A percentile compares a stretch with the other conserved stretches of the same genome.
These are phyloP conservation scores for Scaptomyza pallida DNA, from an alignment of 1,140 invertebrate genomes.

Conservation along the genomic window DNA sequence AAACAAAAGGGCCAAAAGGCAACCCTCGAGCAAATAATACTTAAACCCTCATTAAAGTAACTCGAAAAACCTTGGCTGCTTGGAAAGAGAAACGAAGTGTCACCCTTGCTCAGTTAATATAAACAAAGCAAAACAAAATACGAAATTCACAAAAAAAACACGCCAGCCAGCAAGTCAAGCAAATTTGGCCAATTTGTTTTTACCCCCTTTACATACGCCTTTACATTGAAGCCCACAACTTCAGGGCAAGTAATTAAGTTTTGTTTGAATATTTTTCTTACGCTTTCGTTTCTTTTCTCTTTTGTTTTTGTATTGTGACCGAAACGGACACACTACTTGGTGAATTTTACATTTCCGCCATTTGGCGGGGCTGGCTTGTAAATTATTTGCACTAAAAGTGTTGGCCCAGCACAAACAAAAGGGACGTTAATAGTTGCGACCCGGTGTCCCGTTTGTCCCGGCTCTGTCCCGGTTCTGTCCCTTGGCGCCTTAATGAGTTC, in stretches of 20 bases:
- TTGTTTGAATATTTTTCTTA: conserved; percentile 76
- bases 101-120: conserved; percentile 78
- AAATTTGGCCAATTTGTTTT: conserved; percentile 78
- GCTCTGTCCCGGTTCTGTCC: no score
- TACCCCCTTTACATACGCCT: not conserved
- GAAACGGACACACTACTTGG: conserved; percentile 70
- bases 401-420: conserved; percentile 55
- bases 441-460: not conserved
- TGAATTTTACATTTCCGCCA: conserved; percentile 44
- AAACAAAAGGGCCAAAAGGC: conserved; percentile 75
- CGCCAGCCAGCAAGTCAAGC: conserved; percentile 72
- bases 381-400: conserved; percentile 63
- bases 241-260: conserved; percentile 72
- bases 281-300: conserved; percentile 21
- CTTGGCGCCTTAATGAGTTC: conserved; percentile 58
- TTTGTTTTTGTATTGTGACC: conserved; percentile 17
- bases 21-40: conserved; percentile 80
- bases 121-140: conserved; percentile 67
- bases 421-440: conserved; percentile 59
- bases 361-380: conserved; percentile 40
- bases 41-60: conserved; percentile 80
- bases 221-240: conserved; percentile 11
- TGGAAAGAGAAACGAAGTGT: conserved; percentile 44
- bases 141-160: conserved; percentile 63
- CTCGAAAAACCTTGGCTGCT: conserved; percentile 30